phyloP scores from a whole-genome alignment of 2,113 vertebrate genomes.

The Amphilophus citrinellus region DNA sequence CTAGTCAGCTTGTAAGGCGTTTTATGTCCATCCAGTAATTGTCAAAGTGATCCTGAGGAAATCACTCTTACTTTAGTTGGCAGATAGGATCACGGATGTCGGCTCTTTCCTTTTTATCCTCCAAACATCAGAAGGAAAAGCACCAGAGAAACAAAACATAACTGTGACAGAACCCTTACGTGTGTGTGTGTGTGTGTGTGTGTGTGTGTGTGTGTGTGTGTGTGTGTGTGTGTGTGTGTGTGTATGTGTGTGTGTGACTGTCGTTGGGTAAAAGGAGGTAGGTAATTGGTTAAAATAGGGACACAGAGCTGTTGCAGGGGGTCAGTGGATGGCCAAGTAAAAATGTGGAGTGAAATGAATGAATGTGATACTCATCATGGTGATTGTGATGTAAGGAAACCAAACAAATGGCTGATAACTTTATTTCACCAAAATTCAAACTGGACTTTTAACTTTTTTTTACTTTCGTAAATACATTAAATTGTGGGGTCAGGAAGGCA shows the following conservation, averaged over 20 bases:
- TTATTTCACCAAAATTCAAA: not conserved
- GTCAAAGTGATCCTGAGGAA: not conserved
- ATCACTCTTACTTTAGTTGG: not conserved
- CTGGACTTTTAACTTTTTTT: not conserved
- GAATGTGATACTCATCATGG: not conserved
- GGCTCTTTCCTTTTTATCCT: not conserved
- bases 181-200: not conserved
- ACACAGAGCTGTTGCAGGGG: too few species aligned
- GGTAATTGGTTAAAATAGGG: too few species aligned
- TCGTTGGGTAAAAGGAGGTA: too few species aligned
- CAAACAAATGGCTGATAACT: not conserved
- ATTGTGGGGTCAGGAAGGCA: not conserved
- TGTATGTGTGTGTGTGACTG: not conserved
- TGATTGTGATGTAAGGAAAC: not conserved
- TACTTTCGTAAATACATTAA: not conserved
- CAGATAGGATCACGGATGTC: constrained; percentile 7
- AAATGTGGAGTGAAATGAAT: not conserved
- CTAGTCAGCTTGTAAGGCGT: not conserved
- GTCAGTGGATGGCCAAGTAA: not conserved
- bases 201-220: not conserved
- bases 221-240: not conserved
- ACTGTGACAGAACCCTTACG: not conserved
- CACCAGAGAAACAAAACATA: not conserved
- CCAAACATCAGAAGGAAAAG: not conserved
- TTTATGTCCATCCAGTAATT: constrained; percentile 22